Conservation (phyloP, 2,113 vertebrate species). For the Ceyx cyanopectus region DNA sequence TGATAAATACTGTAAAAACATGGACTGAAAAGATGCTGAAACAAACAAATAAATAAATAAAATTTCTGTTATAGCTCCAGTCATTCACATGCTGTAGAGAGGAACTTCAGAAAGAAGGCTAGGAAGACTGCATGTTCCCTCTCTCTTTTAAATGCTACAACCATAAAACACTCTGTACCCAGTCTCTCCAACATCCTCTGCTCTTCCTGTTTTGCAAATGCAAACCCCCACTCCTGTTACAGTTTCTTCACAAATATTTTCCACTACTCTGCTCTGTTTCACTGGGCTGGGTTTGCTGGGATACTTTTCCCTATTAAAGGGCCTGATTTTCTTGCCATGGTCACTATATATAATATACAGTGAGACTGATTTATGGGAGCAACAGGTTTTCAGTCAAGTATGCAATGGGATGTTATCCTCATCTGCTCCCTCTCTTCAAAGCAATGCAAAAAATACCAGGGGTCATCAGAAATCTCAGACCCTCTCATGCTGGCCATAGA, state of each 20-base stretch:
- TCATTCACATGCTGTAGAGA: background rate
- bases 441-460: slow-evolving; percentile 25
- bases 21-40: background rate
- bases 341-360: background rate
- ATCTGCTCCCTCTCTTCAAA: background rate
- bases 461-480: slow-evolving; percentile 10
- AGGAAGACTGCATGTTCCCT: background rate
- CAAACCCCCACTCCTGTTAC: background rate
- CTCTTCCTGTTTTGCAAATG: background rate
- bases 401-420: fast-evolving
- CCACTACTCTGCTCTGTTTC: background rate
- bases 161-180: background rate
- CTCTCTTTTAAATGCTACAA: background rate
- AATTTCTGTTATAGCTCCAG: background rate
- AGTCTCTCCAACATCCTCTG: too few relatives aligned
- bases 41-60: background rate
- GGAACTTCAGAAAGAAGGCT: background rate
- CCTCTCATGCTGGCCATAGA: background rate
- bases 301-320: background rate
- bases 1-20: background rate
- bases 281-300: background rate
- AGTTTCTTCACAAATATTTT: background rate
- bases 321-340: background rate
- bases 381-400: background rate
- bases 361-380: background rate